A percentile compares a stretch with the other conserved stretches of the same genome.
These are phyloP conservation scores for Entelurus aequoreus DNA, from an alignment of 2,113 vertebrate genomes.

Conservation along the genomic window DNA sequence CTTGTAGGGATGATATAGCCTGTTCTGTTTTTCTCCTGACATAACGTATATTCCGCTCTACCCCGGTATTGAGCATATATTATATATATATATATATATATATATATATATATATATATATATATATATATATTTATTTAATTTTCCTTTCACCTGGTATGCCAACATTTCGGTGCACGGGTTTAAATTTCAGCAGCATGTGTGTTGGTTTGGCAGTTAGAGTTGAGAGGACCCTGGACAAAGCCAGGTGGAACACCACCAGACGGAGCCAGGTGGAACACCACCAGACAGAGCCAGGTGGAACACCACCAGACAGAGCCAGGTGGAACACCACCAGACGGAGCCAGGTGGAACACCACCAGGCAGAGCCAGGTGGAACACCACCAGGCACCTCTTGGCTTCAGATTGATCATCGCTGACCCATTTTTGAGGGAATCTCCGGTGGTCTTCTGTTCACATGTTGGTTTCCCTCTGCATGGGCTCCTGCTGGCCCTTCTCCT, in stretches of 20 bases:
- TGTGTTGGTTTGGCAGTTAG: constrained; percentile 57
- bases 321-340: constrained; percentile 17
- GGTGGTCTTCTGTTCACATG: constrained; percentile 72
- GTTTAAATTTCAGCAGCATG: too few species aligned
- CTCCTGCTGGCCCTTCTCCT: constrained; percentile 47
- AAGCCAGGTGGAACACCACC: constrained; percentile 19
- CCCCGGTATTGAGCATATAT: too few species aligned
- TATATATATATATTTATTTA: too few species aligned
- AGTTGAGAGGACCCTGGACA: constrained; percentile 3
- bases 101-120: too few species aligned
- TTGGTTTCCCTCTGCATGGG: constrained; percentile 88
- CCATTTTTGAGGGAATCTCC: not conserved
- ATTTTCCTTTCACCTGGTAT: too few species aligned
- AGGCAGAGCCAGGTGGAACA: constrained; percentile 25
- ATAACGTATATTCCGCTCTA: too few species aligned
- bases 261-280: constrained; percentile 26
- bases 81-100: too few species aligned
- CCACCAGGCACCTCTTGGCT: constrained; percentile 28
- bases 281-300: constrained; percentile 21
- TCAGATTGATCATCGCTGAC: constrained; percentile 26
- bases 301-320: constrained; percentile 22
- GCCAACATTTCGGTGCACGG: too few species aligned
- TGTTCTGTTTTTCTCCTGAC: too few species aligned
- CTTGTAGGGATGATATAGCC: too few species aligned
- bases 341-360: constrained; percentile 19